Percentiles rank a stretch among this genome's conserved stretches.
These are phyloP conservation scores for Craseonycteris thonglongyai DNA, from an alignment of 2,113 vertebrate genomes.

Conservation along the genomic window DNA sequence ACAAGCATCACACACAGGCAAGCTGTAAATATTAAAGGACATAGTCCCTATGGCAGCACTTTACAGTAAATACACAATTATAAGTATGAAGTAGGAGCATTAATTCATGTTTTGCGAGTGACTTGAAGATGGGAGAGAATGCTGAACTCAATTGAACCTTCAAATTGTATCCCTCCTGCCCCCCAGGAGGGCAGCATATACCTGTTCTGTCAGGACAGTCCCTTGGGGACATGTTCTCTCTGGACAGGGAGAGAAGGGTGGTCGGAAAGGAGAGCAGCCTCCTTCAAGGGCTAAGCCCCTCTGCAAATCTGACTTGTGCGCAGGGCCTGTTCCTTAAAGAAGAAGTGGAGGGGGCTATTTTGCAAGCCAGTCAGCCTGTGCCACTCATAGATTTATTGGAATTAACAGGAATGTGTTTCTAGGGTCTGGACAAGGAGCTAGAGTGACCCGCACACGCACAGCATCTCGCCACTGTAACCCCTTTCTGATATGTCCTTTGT, in stretches of 20 bases:
- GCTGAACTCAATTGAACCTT: fast-evolving
- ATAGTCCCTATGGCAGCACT: neutral
- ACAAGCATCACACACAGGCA: neutral
- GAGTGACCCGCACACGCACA: neutral
- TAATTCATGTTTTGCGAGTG: neutral
- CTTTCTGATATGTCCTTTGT: neutral
- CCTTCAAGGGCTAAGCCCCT: slow-evolving; percentile 7
- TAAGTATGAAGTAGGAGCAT: neutral
- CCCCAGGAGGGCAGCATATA: too few relatives aligned
- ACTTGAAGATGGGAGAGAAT: neutral
- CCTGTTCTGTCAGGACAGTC: neutral
- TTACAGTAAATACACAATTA: neutral
- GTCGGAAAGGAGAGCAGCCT: neutral
- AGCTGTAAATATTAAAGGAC: neutral
- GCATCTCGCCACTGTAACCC: neutral
- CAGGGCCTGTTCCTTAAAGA: slow-evolving; percentile 9
- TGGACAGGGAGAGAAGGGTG: neutral
- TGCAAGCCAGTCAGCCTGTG: slow-evolving; percentile 20
- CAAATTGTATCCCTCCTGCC: neutral
- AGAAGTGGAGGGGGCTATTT: neutral
- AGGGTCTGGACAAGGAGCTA: slow-evolving; percentile 1
- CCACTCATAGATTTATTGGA: slow-evolving; percentile 16
- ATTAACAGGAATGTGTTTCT: slow-evolving; percentile 4
- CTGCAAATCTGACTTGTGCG: neutral
- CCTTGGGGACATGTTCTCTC: neutral